Evolutionary conservation across 2,888 invertebrate species (phyloP).

Genomic region (Uloborus plumipes): DNA sequence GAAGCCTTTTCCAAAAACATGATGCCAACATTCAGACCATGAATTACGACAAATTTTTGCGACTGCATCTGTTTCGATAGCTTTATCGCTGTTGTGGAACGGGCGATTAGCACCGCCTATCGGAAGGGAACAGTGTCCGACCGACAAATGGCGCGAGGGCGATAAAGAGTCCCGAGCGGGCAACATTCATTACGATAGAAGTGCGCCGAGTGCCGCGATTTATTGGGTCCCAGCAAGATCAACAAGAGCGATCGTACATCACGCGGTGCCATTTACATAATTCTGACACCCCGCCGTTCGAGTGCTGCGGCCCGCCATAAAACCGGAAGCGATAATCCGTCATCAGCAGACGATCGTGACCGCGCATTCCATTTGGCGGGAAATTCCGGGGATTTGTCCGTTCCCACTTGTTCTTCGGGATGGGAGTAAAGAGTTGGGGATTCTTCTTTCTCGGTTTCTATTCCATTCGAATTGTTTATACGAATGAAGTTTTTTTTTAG

Average conservation of each 20-base stretch:
- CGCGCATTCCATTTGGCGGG: conserved; percentile 43
- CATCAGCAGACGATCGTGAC: conserved; percentile 60
- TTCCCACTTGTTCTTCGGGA: conserved; percentile 38
- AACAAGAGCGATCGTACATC: conserved; percentile 61
- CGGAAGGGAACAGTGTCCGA: background rate
- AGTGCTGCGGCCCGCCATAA: conserved; percentile 53
- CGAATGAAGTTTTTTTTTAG: conserved; percentile 31
- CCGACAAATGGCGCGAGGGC: conserved; percentile 31
- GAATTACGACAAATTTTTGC: no score
- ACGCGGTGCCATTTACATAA: conserved; percentile 57
- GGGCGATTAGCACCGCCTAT: conserved; percentile 6
- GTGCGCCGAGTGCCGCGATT: conserved; percentile 21
- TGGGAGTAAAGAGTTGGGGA: conserved; percentile 58
- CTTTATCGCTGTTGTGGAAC: background rate
- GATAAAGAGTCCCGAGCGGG: conserved; percentile 51
- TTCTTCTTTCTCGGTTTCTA: conserved; percentile 40
- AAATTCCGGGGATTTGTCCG: conserved; percentile 38
- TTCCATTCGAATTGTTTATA: conserved; percentile 7
- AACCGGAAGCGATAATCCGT: conserved; percentile 65
- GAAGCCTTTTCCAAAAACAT: no score
- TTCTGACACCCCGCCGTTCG: conserved; percentile 43
- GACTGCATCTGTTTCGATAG: no score
- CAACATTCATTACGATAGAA: conserved; percentile 56
- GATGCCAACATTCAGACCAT: no score
- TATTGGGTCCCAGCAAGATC: conserved; percentile 49